These are phyloP conservation scores for Dicyrtomina minuta DNA, from an alignment of 2,888 invertebrate genomes.

Conservation along the genomic window DNA sequence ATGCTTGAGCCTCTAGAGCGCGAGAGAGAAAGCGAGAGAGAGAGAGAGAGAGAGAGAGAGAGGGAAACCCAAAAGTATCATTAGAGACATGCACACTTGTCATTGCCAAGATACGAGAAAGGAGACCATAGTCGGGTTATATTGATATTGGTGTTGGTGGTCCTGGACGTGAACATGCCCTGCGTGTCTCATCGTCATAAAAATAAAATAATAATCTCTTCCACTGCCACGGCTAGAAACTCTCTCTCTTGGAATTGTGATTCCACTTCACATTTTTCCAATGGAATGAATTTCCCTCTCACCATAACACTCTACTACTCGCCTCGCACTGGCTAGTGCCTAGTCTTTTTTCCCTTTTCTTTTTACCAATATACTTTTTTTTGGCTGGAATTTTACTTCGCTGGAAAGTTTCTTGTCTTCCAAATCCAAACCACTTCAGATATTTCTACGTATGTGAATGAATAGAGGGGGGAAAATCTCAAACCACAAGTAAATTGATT, in stretches of 20 bases:
- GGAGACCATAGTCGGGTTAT: not conserved
- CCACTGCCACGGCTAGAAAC: not conserved
- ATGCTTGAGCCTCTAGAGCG: too few relatives aligned
- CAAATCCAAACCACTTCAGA: too few relatives aligned
- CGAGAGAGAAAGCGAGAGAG: too few relatives aligned
- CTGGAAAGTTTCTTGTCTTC: too few relatives aligned
- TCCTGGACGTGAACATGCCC: constrained; percentile 2
- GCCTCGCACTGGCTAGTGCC: too few relatives aligned
- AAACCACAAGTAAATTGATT: too few relatives aligned
- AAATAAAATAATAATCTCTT: constrained; percentile 47
- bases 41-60: too few relatives aligned
- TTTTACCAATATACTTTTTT: not conserved
- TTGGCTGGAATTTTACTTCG: too few relatives aligned
- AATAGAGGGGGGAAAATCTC: too few relatives aligned
- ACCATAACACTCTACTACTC: not conserved
- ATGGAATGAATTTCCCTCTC: not conserved
- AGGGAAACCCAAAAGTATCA: constrained; percentile 15
- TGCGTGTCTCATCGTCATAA: constrained; percentile 48
- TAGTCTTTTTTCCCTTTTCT: not conserved
- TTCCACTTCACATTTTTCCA: too few relatives aligned
- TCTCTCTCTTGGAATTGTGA: not conserved
- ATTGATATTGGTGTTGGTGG: too few relatives aligned
- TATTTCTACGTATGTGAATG: too few relatives aligned
- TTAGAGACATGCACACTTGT: constrained; percentile 45
- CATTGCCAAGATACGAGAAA: constrained; percentile 14